phyloP scores from a whole-genome alignment of 37 sponge, comb jelly and placozoan species.

The Lycopodina hypogea region DNA sequence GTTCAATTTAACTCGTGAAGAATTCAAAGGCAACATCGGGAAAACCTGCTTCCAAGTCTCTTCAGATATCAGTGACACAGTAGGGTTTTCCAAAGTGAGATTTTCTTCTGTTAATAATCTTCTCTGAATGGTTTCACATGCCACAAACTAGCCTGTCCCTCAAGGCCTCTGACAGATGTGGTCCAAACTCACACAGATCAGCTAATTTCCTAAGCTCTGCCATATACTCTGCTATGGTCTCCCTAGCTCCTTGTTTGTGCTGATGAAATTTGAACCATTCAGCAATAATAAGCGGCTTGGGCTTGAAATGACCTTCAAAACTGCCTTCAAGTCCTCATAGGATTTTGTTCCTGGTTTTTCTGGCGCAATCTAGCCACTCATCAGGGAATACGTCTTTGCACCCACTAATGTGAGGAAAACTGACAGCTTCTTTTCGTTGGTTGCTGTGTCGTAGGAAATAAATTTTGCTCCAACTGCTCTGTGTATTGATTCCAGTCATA shows the following conservation, averaged over 20 bases:
- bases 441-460: slow-evolving; percentile 3
- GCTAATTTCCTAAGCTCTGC: slow-evolving; percentile 32
- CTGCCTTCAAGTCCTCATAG: slow-evolving; percentile 18
- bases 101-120: slow-evolving; percentile 1
- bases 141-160: slow-evolving; percentile 2
- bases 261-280: slow-evolving; percentile 11
- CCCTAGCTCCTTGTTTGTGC: slow-evolving; percentile 15
- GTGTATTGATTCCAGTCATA: slow-evolving; percentile 1
- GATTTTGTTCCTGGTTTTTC: slow-evolving; percentile 4
- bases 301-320: slow-evolving; percentile 15
- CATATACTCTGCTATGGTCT: slow-evolving; percentile 19
- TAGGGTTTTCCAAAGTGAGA: slow-evolving; percentile 3
- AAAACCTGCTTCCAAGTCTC: too few species aligned
- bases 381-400: slow-evolving; percentile 12
- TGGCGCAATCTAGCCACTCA: slow-evolving; percentile 35
- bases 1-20: too few species aligned
- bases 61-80: too few species aligned
- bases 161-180: slow-evolving; percentile 2
- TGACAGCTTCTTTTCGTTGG: slow-evolving; percentile 1
- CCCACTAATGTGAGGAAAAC: slow-evolving; percentile 28
- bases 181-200: slow-evolving; percentile 24
- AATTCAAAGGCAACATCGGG: too few species aligned
- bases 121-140: slow-evolving; percentile 20
- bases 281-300: background rate
- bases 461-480: too few species aligned